phyloP scores from a whole-genome alignment of 2,888 invertebrate genomes.

The Aethes cnicana region DNA sequence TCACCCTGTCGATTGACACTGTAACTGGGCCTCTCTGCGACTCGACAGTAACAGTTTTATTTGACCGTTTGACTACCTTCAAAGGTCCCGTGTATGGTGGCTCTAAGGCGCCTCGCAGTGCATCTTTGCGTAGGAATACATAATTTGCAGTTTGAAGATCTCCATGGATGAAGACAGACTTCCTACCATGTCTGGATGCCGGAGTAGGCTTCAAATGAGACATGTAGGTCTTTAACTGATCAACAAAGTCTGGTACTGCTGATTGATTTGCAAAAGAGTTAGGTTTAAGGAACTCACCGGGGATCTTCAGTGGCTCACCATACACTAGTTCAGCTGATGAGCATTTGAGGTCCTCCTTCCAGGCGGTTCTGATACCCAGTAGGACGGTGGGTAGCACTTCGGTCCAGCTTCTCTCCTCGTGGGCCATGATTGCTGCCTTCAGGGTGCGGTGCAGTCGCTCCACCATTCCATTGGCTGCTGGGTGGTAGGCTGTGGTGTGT shows the following conservation, averaged over 20 bases:
- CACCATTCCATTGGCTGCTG: slow-evolving; percentile 21
- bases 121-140: background rate
- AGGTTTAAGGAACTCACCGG: slow-evolving; percentile 35
- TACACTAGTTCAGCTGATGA: slow-evolving; percentile 37
- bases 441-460: slow-evolving; percentile 16
- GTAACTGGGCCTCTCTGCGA: background rate
- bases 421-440: slow-evolving; percentile 3
- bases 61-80: background rate
- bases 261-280: background rate
- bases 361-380: slow-evolving; percentile 32
- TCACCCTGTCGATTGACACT: background rate
- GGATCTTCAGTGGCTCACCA: slow-evolving; percentile 35
- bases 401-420: slow-evolving; percentile 40
- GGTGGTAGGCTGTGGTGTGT: slow-evolving; percentile 6
- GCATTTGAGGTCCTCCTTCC: slow-evolving; percentile 41
- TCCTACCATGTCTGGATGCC: background rate
- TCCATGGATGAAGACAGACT: background rate
- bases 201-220: background rate
- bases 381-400: slow-evolving; percentile 43
- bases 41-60: background rate
- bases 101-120: background rate
- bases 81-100: background rate
- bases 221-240: background rate
- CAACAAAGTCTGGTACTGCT: background rate
- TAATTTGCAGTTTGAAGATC: background rate